Conservation (phyloP, 2,113 vertebrate genomes). For the Petrocephalus zakoni region DNA sequence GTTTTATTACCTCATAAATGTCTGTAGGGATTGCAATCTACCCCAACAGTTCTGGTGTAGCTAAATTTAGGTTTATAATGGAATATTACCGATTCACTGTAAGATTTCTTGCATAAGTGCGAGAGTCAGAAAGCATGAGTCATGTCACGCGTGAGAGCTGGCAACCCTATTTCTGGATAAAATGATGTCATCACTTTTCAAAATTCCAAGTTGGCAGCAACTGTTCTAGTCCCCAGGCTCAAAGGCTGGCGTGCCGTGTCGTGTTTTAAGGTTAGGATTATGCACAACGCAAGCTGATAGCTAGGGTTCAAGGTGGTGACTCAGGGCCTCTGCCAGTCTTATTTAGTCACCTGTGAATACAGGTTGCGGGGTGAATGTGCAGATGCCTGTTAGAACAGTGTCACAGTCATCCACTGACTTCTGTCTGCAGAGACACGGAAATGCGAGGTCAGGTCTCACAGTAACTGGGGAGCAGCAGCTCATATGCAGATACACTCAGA, state of each 20-base stretch:
- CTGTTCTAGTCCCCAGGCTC: background rate
- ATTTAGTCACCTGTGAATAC: background rate
- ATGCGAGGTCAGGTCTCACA: background rate
- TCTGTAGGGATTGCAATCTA: no score
- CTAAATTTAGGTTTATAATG: no score
- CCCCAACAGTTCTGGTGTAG: no score
- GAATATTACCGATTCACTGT: no score
- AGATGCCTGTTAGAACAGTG: background rate
- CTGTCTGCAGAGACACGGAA: background rate
- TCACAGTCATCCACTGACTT: background rate
- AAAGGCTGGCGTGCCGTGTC: background rate
- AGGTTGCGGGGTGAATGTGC: background rate
- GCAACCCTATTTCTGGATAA: background rate
- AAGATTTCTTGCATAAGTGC: no score
- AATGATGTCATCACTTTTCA: background rate
- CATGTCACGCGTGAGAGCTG: no score
- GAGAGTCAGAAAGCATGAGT: no score
- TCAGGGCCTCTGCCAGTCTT: background rate
- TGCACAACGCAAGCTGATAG: background rate
- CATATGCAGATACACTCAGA: background rate
- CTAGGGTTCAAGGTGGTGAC: background rate
- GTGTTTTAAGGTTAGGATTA: background rate
- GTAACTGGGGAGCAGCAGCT: background rate
- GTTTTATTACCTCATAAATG: no score
- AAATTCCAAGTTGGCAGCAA: background rate